Percentiles rank a stretch among this genome's conserved stretches.
Evolutionary conservation across 2,888 invertebrate species (phyloP).

Genomic region (Amiota minor): DNA sequence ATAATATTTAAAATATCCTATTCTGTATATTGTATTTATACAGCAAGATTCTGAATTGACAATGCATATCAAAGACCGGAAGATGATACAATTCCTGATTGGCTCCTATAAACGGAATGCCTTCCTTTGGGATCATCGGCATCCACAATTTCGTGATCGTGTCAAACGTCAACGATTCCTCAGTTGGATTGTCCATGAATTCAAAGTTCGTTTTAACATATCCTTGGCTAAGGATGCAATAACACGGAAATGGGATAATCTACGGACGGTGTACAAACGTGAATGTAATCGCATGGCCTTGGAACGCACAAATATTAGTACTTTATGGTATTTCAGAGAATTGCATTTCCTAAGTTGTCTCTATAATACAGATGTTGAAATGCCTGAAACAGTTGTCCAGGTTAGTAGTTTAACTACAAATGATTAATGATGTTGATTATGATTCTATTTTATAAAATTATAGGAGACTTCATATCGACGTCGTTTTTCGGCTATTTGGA

Average conservation of each 20-base stretch:
- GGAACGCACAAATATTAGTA: slow-evolving; percentile 68
- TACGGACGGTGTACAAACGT: slow-evolving; percentile 69
- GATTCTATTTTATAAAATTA: not conserved
- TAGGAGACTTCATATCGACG: slow-evolving; percentile 66
- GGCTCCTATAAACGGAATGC: slow-evolving; percentile 68
- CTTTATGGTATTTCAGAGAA: slow-evolving; percentile 69
- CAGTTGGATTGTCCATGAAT: slow-evolving; percentile 66
- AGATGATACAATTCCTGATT: slow-evolving; percentile 69
- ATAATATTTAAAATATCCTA: not conserved
- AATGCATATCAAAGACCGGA: slow-evolving; percentile 69
- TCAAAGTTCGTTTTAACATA: slow-evolving; percentile 66
- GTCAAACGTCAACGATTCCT: slow-evolving; percentile 65
- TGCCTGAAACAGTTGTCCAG: slow-evolving; percentile 58
- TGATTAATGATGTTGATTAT: too few species aligned
- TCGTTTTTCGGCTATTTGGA: slow-evolving; percentile 69
- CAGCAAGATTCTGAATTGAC: slow-evolving; percentile 60
- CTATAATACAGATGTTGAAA: slow-evolving; percentile 65
- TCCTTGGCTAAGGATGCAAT: slow-evolving; percentile 67
- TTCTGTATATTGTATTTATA: not conserved
- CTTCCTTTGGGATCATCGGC: slow-evolving; percentile 69
- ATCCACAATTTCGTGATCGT: slow-evolving; percentile 68
- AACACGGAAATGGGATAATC: slow-evolving; percentile 69
- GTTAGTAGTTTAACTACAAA: not conserved
- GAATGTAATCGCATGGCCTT: slow-evolving; percentile 70
- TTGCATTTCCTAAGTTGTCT: slow-evolving; percentile 66